These are phyloP conservation scores for Dyspetes luteomarginatus DNA, from an alignment of 2,888 invertebrate species.

Conservation along the genomic window DNA sequence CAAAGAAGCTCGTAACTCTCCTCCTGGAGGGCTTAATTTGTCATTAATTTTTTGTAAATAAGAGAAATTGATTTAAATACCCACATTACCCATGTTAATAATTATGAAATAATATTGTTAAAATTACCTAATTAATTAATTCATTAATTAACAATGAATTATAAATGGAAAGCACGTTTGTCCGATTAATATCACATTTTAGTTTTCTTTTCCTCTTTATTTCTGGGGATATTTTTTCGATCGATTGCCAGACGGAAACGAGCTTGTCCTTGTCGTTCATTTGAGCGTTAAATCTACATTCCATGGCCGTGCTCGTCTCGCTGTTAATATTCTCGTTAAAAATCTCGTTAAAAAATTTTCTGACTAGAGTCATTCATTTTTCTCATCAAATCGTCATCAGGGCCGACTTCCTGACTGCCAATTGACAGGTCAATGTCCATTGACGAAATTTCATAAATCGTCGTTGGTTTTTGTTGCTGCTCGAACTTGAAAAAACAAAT, in stretches of 20 bases:
- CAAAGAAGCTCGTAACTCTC: no score
- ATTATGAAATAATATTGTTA: conserved; percentile 1
- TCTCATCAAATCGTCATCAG: conserved; percentile 82
- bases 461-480: conserved; percentile 67
- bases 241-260: conserved; percentile 67
- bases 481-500: conserved; percentile 74
- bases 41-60: conserved; percentile 13
- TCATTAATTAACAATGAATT: no score
- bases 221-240: neutral
- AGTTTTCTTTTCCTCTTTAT: neutral
- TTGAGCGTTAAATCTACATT: conserved; percentile 80
- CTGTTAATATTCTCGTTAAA: conserved; percentile 81
- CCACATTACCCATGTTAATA: no score
- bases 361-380: conserved; percentile 80
- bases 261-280: conserved; percentile 81
- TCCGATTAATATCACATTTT: conserved; percentile 45
- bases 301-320: conserved; percentile 82
- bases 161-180: conserved; percentile 40
- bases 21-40: no score
- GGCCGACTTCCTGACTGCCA: conserved; percentile 80
- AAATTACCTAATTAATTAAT: neutral
- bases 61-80: conserved; percentile 1
- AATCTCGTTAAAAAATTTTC: conserved; percentile 75
- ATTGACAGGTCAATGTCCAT: conserved; percentile 72
- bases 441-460: conserved; percentile 26